Base-by-base conservation (phyloP, 2,888 invertebrate genomes). In the Geotrupes spiniger region DNA sequence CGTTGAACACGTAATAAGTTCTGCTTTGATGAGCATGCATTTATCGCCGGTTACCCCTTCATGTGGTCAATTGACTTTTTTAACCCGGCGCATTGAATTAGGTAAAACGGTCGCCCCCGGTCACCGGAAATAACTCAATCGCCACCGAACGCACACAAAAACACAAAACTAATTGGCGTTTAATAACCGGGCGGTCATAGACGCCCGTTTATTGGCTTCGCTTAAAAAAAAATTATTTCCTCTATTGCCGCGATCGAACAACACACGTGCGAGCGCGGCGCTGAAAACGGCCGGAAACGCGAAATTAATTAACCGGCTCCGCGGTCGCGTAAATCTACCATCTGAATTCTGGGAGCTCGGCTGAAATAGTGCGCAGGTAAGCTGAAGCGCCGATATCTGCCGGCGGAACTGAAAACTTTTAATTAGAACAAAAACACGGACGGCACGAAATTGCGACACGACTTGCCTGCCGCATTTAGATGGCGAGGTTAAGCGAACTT, bases 321-420 rank as follows among this genome's bases (percentile, higher is more conserved):
- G 11, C 11, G 11, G 11, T 29, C 11, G 11, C 29, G 11, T 29
- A 29, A 29, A 29, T 29, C 29, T 29, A 29, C 29, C 29, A 29
- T 29, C 29, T 29, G 29, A 29, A 29, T 29, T 29, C 29, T 29
- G 29, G 29, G 29, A 29, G 29, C 29, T 29, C 29, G 29, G 29
- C 29, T 29, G 29, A 29, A 29, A 29, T 29, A 29, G 11, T 29
- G 29, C n/a, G n/a, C 29, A 29, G 29, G 29, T 29, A 11, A 29
- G 29, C 29, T 29, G 29, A 29, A 11, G 11, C 29, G n/a, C n/a
- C n/a, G n/a, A n/a, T n/a, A n/a, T n/a, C n/a, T n/a, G n/a, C n/a
- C n/a, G n/a, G n/a, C 4, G 29, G 11, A 29, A 29, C 29, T 29
- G 11, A 29, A 29, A 29, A 29, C 29, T 29, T 29, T 29, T 29